phyloP scores from a whole-genome alignment of 2,888 invertebrate species.

The Xestia c-nigrum region DNA sequence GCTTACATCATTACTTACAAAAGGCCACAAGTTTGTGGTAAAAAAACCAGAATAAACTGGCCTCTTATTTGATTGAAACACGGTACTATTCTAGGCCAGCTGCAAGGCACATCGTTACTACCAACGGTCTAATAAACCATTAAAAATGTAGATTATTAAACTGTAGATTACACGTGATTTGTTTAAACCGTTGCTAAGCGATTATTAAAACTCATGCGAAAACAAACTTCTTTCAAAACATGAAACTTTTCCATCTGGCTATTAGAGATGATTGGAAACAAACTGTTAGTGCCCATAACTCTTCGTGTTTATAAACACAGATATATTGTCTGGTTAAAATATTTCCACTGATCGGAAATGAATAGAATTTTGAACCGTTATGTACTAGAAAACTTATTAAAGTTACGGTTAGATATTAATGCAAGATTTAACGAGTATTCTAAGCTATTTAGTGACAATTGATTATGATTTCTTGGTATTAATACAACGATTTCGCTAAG shows the following conservation, averaged over 20 bases:
- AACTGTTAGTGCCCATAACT: constrained; percentile 33
- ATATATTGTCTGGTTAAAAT: constrained; percentile 6
- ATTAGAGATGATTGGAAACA: constrained; percentile 24
- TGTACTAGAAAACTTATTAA: constrained; percentile 14
- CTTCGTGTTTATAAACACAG: constrained; percentile 29
- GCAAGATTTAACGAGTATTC: constrained; percentile 9
- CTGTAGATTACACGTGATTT: not conserved
- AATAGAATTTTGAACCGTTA: not conserved
- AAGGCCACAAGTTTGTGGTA: not conserved
- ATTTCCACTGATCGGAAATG: constrained; percentile 5
- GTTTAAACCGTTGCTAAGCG: constrained; percentile 19
- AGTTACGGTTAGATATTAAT: not conserved
- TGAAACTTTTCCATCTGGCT: constrained; percentile 12
- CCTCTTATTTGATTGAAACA: not conserved
- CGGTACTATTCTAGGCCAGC: not conserved
- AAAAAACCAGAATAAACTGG: not conserved
- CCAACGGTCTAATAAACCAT: not conserved
- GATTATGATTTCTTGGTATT: not conserved
- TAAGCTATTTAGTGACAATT: not conserved
- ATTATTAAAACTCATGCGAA: not conserved
- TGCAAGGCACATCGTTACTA: not conserved
- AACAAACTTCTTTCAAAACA: constrained; percentile 25
- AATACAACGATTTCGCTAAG: not conserved
- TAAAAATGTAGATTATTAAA: no score
- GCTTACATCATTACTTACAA: not conserved